phyloP scores from a whole-genome alignment of 2,113 vertebrate genomes.

The Callithrix jacchus region DNA sequence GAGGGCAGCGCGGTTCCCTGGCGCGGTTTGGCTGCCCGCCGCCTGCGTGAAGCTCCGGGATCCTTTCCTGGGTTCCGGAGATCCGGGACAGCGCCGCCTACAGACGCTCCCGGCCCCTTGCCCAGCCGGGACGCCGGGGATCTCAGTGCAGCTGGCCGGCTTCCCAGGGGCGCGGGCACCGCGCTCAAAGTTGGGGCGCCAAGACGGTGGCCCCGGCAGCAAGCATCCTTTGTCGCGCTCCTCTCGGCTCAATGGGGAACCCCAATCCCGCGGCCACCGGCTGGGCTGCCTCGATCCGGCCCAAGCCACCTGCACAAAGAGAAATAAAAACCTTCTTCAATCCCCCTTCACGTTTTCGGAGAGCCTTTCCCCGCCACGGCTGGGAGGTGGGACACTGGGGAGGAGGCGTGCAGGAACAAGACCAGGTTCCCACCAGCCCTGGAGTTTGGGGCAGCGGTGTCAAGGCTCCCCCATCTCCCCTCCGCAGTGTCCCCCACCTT shows the following conservation, averaged over 20 bases:
- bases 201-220: neutral
- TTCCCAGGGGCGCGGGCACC: neutral
- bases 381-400: constrained; percentile 3
- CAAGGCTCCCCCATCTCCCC: neutral
- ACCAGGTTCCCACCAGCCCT: neutral
- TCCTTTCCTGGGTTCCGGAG: neutral
- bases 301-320: constrained; percentile 66
- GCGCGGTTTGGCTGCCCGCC: accelerated
- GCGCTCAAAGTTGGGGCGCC: constrained; percentile 47
- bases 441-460: neutral
- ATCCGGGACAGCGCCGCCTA: no score
- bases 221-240: neutral
- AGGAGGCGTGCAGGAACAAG: neutral
- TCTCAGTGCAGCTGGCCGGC: neutral
- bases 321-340: constrained; percentile 45
- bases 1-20: neutral
- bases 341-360: neutral
- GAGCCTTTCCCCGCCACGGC: neutral
- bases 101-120: neutral
- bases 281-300: neutral
- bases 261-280: neutral
- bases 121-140: neutral
- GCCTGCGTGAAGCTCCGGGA: neutral
- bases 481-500: no score
- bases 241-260: neutral